A percentile compares a stretch with the other conserved stretches of the same genome.
Conservation (phyloP, 92 coral and sea anemone genomes). For the Ricordea florida region DNA sequence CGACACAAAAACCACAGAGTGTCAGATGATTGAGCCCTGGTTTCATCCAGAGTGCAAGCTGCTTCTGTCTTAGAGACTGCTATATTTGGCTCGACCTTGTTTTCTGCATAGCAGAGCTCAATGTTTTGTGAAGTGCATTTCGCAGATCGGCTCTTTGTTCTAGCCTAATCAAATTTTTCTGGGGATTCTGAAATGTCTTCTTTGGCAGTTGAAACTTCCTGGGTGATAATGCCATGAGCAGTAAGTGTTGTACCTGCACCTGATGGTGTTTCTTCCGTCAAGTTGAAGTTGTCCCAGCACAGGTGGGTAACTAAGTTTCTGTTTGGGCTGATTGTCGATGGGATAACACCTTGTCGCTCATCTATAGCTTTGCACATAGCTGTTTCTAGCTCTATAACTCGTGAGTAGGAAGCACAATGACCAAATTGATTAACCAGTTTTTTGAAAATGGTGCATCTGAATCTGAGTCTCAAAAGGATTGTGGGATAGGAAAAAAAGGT, state of each 20-base stretch:
- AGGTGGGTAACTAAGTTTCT: constrained; percentile 18
- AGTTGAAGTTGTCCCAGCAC: constrained; percentile 44
- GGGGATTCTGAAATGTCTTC: not conserved
- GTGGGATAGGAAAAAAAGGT: too few species aligned
- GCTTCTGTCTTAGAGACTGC: constrained; percentile 1
- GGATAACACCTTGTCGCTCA: constrained; percentile 3
- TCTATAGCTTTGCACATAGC: constrained; percentile 7
- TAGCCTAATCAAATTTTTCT: not conserved
- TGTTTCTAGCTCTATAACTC: constrained; percentile 13
- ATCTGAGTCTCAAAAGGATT: too few species aligned
- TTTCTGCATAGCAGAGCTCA: constrained; percentile 32
- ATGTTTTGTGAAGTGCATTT: not conserved
- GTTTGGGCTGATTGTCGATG: constrained; percentile 9
- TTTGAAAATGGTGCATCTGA: too few species aligned
- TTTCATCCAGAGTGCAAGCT: not conserved
- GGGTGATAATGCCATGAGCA: constrained; percentile 19
- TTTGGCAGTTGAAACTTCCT: not conserved
- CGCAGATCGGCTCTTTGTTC: not conserved
- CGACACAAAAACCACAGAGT: constrained; percentile 29
- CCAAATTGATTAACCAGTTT: too few species aligned
- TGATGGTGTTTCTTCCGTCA: constrained; percentile 21
- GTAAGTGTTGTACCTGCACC: constrained; percentile 27
- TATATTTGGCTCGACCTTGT: constrained; percentile 20
- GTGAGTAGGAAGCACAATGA: too few species aligned
- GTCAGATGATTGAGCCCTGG: constrained; percentile 18